Base-by-base conservation (phyloP, 2,888 invertebrate species). In the Encarsia formosa region DNA sequence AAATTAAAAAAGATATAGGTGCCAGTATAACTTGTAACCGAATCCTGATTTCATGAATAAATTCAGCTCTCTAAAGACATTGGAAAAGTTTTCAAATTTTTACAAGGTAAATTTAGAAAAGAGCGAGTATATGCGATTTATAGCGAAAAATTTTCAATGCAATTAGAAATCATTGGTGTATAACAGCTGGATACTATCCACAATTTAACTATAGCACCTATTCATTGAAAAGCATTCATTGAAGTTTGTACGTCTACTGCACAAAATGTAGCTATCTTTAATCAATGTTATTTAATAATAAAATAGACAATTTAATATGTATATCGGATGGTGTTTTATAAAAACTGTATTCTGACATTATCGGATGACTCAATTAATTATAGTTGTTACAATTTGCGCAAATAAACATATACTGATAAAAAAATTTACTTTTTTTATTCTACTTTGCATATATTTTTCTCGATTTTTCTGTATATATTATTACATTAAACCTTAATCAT, bases 301-400 rank as follows among this genome's bases (percentile, higher is more conserved):
- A 65, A 66, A 60, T 63, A 61, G 37, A 57, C 52, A 49, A 61
- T 62, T 63, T 64, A 65, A 66, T 65, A 65, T 65, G 62, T 68
- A 65, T 62, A 68, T 69, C 66, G 65, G 65, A n/a, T 70, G 68
- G 71, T 68, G 70, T 73, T 73, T 73, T 73, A 70, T 71, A 73
- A 71, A 67, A 68, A 57, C 55, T 71, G 70, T 73, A 71, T 66
- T 70, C 69, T 64, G 65, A 68, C 64, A 69, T 63, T 63, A 64
- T 63, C 59, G 61, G 66, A 66, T 60, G 56, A 65, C 64, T 66
- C 61, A 68, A 65, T 61, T 63, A 69, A 67, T 61, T 59, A 67
- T 67, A 71, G 68, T 66, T 66, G 63, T 66, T 66, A 66, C 61
- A 56, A 52, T 53, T 60, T 49, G 55, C 54, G 53, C 58, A 53